Base-by-base conservation (phyloP, 2,888 invertebrate species). In the Halocaridina rubra region DNA sequence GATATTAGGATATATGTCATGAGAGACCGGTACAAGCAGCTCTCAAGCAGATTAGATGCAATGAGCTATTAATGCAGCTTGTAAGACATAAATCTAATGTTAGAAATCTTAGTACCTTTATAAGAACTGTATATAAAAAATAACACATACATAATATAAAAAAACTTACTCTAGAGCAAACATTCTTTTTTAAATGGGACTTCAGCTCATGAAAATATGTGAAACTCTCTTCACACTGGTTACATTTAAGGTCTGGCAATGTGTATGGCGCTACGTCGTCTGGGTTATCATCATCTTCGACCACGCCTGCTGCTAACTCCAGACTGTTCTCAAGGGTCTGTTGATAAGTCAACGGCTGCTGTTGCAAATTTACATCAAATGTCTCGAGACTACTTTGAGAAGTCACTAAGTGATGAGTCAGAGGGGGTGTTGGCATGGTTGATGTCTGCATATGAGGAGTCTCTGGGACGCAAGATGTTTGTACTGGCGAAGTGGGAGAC, bases 301-400 rank as follows among this genome's bases (percentile, higher is more conserved):
- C 27, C 8, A 74, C n/a, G n/a, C n/a, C n/a, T 4, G 53, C 16
- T 53, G 53, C 81, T 53, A 76, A 67, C 46, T 53, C 57, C 2
- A 81, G 39, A 32, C 64, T 76, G 53, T 53, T 57, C 59, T 81
- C 81, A 46, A 81, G 67, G 7, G 61, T 46, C 10, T 81, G 75
- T 8, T 76, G 80, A n/a, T 71, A 57, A n/a, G 80, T 61, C 13
- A 80, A 39, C n/a, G 72, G 61, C 29, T 74, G 81, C 24, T 71
- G 61, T 33, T 74, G 81, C 57, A 76, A 29, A 30, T 67, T 22
- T 16, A 75, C 30, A n/a, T 81, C 81, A 33, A 81, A 27, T 30
- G 64, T 16, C 4, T 57, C 67, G 53, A 81, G 57, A 30, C 75
- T 67, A 53, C 67, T 64, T 1, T 75, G 81, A 29, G 74, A 33